Conservation (phyloP, 2,113 vertebrate species). For the Podarcis cretensis region DNA sequence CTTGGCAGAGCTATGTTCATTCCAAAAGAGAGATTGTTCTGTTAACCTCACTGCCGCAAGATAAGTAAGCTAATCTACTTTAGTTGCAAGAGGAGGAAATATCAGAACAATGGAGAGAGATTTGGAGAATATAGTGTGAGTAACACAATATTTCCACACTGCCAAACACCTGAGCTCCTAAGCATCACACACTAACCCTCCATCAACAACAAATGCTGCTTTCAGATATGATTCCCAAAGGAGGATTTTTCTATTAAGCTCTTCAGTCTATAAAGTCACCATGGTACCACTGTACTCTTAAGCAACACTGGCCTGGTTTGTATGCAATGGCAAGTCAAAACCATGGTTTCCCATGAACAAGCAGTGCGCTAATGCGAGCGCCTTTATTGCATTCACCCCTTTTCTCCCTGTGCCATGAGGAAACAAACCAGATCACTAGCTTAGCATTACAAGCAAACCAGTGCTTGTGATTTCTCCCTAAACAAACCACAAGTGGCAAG, state of each 20-base stretch:
- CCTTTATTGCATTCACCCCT: too few species aligned
- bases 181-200: neutral
- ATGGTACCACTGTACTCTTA: neutral
- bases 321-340: too few species aligned
- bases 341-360: too few species aligned
- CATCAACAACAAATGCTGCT: neutral
- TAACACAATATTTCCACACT: slow-evolving; percentile 17
- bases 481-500: too few species aligned
- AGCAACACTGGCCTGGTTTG: neutral
- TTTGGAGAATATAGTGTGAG: slow-evolving; percentile 9
- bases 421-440: too few species aligned
- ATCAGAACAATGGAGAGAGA: neutral
- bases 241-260: neutral
- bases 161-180: slow-evolving; percentile 2
- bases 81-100: neutral
- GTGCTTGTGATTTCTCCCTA: too few species aligned
- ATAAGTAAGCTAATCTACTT: slow-evolving; percentile 15
- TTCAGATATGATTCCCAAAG: neutral
- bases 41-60: neutral
- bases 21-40: slow-evolving; percentile 27
- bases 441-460: too few species aligned
- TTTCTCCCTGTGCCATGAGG: too few species aligned
- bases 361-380: too few species aligned
- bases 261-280: neutral
- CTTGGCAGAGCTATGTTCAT: neutral